Base-by-base conservation (phyloP, 2,797 vertebrate genomes). In the Gastrophryne carolinensis region DNA sequence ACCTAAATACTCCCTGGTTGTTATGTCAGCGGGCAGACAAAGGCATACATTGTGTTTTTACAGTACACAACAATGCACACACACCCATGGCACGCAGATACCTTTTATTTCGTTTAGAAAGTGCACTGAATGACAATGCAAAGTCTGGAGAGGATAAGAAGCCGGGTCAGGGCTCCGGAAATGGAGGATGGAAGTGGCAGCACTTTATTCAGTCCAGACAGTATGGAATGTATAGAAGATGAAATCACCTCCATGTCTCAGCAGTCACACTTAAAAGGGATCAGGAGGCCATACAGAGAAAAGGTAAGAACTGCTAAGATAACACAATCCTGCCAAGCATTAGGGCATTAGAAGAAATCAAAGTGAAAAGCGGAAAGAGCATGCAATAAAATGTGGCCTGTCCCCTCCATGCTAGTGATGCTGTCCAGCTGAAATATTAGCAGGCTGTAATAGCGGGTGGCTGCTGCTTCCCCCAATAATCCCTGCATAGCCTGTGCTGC, bases 211-310 rank as follows among this genome's bases (percentile, higher is more conserved):
- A 27, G 30, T 57, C 54, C 54, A 57, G 54, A 57, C 54, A 32
- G 47, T 32, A 50, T 49, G 44, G 21, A 35, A 24, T 17, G 30
- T 53, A 67, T 50, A 66, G 6, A 66, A 52, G 35, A 67, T 53
- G 47, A 53, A 53, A 53, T 26, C 13, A 67, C 27, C 26, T 52
- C 47, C 49, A 54, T 54, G 49, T 39, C 34, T 68, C 65, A 27
- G 54, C 26, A 39, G 49, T 54, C 34, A 39, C 49, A 37, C 65
- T 54, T 54, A 54, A 68, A 53, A 52, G 47, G 44, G 44, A 66
- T 54, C 49, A 54, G 32, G n/a, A 54, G 54, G 52, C 23, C 32
- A 68, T 30, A 32, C 32, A 54, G 23, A 13, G 50, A 54, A 68
- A 26, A 54, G 65, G 54, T 68, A 23, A 68, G 54, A 54, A 50